Conservation (phyloP, 2,113 vertebrate genomes). For the Sapajus apella region DNA sequence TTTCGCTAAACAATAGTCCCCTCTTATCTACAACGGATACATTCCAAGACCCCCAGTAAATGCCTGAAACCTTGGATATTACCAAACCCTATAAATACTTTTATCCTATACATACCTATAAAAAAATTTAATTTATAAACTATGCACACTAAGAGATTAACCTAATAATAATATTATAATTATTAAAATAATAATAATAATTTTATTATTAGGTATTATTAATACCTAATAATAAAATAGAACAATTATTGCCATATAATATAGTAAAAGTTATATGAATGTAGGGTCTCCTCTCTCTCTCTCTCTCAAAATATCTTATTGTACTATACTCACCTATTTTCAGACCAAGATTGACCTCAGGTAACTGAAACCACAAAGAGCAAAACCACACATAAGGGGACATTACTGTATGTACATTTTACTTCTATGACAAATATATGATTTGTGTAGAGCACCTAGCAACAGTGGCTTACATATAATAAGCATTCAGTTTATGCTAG, state of each 20-base stretch:
- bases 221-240: background rate
- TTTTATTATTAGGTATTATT: no score
- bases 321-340: background rate
- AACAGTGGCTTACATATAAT: background rate
- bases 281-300: background rate
- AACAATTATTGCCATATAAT: background rate
- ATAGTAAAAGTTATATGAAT: background rate
- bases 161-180: no score
- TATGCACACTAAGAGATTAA: background rate
- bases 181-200: no score
- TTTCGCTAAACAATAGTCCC: background rate
- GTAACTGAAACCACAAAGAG: background rate
- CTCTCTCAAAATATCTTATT: background rate
- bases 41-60: background rate
- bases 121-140: background rate
- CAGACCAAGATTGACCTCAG: background rate
- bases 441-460: background rate
- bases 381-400: background rate
- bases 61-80: background rate
- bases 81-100: background rate
- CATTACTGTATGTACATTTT: background rate
- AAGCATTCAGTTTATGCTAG: background rate
- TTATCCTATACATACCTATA: background rate
- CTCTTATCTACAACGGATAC: background rate
- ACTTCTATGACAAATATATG: background rate